phyloP scores from a whole-genome alignment of 2,888 invertebrate species.

The Julus scandinavius region DNA sequence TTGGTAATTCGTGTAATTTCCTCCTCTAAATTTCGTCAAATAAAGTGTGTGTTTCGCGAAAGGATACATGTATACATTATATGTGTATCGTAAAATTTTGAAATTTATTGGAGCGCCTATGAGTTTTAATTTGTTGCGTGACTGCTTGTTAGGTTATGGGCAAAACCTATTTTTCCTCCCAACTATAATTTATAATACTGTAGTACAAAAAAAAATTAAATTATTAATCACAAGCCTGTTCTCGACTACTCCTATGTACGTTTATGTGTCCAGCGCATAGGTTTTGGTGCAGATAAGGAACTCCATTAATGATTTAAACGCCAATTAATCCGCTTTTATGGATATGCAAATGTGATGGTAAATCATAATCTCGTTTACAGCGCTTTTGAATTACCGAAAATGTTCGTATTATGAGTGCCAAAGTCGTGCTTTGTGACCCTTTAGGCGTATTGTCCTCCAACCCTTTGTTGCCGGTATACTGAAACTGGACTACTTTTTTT shows the following conservation, averaged over 20 bases:
- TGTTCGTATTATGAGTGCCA: not conserved
- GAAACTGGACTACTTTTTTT: too few relatives aligned
- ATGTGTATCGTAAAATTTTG: not conserved
- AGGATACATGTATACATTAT: too few relatives aligned
- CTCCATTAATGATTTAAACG: slow-evolving; percentile 5
- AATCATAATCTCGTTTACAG: not conserved
- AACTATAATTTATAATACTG: not conserved
- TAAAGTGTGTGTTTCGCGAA: not conserved
- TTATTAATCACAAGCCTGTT: not conserved
- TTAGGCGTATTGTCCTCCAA: not conserved
- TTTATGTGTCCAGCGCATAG: not conserved
- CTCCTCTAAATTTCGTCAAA: not conserved
- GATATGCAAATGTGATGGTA: not conserved
- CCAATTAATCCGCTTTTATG: slow-evolving; percentile 5
- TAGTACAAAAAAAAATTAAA: not conserved
- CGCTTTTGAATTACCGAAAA: not conserved
- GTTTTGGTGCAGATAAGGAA: slow-evolving; percentile 30
- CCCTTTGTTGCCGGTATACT: too few relatives aligned
- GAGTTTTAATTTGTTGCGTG: slow-evolving; percentile 41
- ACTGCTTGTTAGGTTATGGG: not conserved
- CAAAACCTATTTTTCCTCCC: not conserved
- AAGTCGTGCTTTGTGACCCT: not conserved
- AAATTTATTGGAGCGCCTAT: not conserved
- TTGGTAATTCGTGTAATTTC: not conserved
- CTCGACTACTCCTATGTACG: not conserved